phyloP scores from a whole-genome alignment of 2,113 vertebrate genomes.

The Ursus arctos region DNA sequence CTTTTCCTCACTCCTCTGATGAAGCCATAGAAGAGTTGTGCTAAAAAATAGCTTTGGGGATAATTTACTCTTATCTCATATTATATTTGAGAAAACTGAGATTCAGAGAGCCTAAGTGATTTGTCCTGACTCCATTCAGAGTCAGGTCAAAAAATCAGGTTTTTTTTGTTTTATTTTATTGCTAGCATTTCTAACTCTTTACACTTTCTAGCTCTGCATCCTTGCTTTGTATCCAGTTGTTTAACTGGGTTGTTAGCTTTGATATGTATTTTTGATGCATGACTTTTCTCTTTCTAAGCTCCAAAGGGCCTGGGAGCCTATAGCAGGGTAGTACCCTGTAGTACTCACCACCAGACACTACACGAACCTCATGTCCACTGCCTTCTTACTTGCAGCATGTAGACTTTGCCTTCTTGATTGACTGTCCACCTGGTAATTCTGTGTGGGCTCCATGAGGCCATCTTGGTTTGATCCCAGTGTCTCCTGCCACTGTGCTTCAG shows the following conservation, averaged over 20 bases:
- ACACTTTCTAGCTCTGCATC: not conserved
- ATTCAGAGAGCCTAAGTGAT: not conserved
- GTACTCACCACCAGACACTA: not conserved
- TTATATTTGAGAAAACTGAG: conserved; percentile 22
- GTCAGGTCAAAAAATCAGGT: not conserved
- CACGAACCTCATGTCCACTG: too few relatives aligned
- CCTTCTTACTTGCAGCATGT: not conserved
- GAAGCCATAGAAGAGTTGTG: not conserved
- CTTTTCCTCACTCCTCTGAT: conserved; percentile 31
- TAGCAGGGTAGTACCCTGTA: not conserved
- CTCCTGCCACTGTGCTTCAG: not conserved
- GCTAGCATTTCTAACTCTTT: not conserved
- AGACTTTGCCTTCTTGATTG: not conserved
- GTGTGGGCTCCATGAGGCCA: not conserved
- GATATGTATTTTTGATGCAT: not conserved
- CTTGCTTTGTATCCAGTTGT: not conserved
- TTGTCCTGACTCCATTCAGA: not conserved
- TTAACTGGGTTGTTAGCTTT: not conserved
- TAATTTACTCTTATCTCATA: conserved; percentile 50
- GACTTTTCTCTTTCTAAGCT: not conserved
- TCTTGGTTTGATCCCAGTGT: not conserved
- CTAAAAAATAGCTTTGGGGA: conserved; percentile 38
- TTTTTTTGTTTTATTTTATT: not conserved
- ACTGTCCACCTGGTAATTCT: not conserved
- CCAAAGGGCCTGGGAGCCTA: not conserved